Percentiles rank a stretch among this genome's conserved stretches.
These are phyloP conservation scores for Drosophila repletoides DNA, from an alignment of 1,140 invertebrate genomes.

Conservation along the genomic window DNA sequence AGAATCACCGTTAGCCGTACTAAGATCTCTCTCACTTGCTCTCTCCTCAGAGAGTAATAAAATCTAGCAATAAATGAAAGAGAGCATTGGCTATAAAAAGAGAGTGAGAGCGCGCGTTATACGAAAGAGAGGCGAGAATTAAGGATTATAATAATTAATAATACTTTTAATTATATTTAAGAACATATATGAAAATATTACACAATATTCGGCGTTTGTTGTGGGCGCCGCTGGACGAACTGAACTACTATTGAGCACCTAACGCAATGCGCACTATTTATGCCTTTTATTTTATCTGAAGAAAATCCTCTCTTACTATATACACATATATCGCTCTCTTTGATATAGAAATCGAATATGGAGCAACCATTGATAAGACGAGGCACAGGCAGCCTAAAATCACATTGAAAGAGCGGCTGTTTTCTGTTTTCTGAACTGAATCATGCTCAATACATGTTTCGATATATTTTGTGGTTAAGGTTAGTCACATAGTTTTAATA, in stretches of 20 bases:
- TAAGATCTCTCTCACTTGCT: too few species aligned
- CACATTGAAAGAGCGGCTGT: slow-evolving; percentile 35
- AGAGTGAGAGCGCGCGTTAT: too few species aligned
- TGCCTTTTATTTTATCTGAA: slow-evolving; percentile 68
- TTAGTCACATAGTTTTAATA: slow-evolving; percentile 2
- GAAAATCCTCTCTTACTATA: slow-evolving; percentile 2
- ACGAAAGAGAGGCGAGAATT: too few species aligned
- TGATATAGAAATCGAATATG: too few species aligned
- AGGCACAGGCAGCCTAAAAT: too few species aligned
- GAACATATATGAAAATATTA: background rate
- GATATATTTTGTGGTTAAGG: background rate
- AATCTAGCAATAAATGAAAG: too few species aligned
- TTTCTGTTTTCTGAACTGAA: slow-evolving; percentile 21
- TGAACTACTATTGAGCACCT: slow-evolving; percentile 49
- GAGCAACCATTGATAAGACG: too few species aligned
- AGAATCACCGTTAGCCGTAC: too few species aligned
- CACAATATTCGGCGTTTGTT: slow-evolving; percentile 8
- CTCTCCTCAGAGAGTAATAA: too few species aligned
- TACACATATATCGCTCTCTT: background rate
- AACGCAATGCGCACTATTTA: slow-evolving; percentile 55
- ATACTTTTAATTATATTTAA: too few species aligned
- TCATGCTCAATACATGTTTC: too few species aligned
- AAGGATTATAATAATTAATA: slow-evolving; percentile 10
- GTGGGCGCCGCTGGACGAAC: slow-evolving; percentile 41
- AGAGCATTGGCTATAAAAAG: too few species aligned